Evolutionary conservation across 2,888 invertebrate species (phyloP), one percentile per base, ranked within the genome.

Genomic region (Argyresthia albistria): DNA sequence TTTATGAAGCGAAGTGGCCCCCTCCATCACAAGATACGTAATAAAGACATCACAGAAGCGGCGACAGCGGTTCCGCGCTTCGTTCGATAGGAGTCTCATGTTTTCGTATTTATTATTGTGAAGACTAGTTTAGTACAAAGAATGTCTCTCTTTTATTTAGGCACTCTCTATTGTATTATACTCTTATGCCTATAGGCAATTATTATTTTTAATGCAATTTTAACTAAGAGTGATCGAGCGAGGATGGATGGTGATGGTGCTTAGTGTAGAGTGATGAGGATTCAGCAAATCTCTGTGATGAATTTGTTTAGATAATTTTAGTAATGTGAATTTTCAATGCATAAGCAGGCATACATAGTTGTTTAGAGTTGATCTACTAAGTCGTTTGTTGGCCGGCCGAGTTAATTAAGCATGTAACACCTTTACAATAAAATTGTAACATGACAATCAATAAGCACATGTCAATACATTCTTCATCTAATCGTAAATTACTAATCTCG

Each of bases 101-200:
- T 43, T 35, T 53, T 37, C 80, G 83, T 83, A 82, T 80, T 82
- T 83, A 82, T 77, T 76, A 69, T 71, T 73, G 70, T 73, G 65
- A 75, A 76, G 68, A 70, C 70, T 82, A 82, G 82, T 71, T 70
- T 81, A 83, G 83, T 84, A 80, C 81, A 84, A 84, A 82, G 64
- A 70, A 77, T 75, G 83, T 87, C 87, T 87, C 87, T 87, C 86
- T 87, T 73, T 77, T 71, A 76, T 74, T 76, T 80, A 71, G 76
- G 76, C 76, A 83, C 87, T 84, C 84, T 87, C 86, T 87, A 83
- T 73, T 79, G 76, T 81, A 79, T 76, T 74, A 69, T 73, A 67
- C 69, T 42, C 39, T 51, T 51, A 51, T 56, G 56, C 43, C 46
- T 57, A 59, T 80, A 77, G 73, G 71, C 72, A 73, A 67, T 73